These are phyloP conservation scores for Phengaris arion DNA, from an alignment of 2,888 invertebrate genomes.

Conservation along the genomic window DNA sequence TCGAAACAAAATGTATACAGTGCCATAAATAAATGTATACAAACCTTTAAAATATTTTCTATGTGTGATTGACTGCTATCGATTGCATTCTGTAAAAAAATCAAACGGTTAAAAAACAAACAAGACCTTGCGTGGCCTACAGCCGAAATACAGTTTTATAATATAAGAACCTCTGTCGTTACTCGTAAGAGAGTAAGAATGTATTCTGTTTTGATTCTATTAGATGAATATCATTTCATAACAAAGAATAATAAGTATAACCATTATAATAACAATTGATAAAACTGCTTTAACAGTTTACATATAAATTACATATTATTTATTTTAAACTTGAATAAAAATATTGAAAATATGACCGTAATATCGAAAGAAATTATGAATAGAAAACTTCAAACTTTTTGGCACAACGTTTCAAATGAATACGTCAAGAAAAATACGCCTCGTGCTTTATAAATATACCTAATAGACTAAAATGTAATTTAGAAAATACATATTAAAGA, in stretches of 20 bases:
- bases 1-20: neutral
- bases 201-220: neutral
- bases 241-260: neutral
- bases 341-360: no score
- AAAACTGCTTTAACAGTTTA: neutral
- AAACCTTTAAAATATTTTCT: constrained; percentile 84
- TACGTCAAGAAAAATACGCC: neutral
- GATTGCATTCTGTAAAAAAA: constrained; percentile 64
- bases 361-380: no score
- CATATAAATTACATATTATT: no score
- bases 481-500: neutral
- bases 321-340: no score
- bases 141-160: neutral
- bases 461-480: neutral
- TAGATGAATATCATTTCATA: neutral
- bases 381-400: no score
- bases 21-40: constrained; percentile 30
- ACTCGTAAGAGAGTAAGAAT: neutral
- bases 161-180: neutral
- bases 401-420: neutral
- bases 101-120: constrained; percentile 36
- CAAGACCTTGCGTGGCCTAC: constrained; percentile 25
- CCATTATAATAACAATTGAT: neutral
- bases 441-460: no score
- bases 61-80: constrained; percentile 80